phyloP scores from a whole-genome alignment of 1,140 invertebrate genomes.

The Mactra quadrangularis region DNA sequence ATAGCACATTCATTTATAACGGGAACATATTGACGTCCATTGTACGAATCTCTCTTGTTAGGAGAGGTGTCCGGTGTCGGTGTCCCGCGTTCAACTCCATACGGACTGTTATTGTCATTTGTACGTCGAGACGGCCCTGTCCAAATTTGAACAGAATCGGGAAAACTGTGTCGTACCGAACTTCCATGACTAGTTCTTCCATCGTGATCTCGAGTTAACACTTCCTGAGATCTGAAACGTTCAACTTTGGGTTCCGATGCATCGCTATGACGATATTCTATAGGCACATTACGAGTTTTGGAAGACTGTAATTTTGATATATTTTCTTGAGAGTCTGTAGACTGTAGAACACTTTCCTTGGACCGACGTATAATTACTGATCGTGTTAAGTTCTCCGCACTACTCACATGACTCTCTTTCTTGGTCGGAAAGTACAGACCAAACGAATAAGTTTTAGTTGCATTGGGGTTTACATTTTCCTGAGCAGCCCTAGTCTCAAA shows the following conservation, averaged over 20 bases:
- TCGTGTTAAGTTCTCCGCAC: constrained; percentile 53
- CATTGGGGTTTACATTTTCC: constrained; percentile 66
- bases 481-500: constrained; percentile 67
- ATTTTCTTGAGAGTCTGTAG: constrained; percentile 71
- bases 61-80: constrained; percentile 28
- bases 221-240: constrained; percentile 62
- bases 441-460: constrained; percentile 68
- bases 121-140: constrained; percentile 15
- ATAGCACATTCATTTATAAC: constrained; percentile 58
- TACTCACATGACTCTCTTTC: constrained; percentile 58
- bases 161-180: constrained; percentile 67
- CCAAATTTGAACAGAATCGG: constrained; percentile 65
- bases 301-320: constrained; percentile 63
- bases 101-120: constrained; percentile 50
- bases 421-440: constrained; percentile 73
- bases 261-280: constrained; percentile 65
- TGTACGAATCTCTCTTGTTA: constrained; percentile 34
- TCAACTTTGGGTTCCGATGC: constrained; percentile 54
- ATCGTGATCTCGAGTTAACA: constrained; percentile 19
- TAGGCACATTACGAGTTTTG: constrained; percentile 62
- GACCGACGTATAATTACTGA: constrained; percentile 36
- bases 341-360: constrained; percentile 68
- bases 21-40: constrained; percentile 72
- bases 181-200: neutral
- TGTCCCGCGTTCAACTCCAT: constrained; percentile 49